Evolutionary conservation across 2,888 invertebrate genomes (phyloP), one percentile per base, ranked within the genome.

Genomic region (Alcis repandata): DNA sequence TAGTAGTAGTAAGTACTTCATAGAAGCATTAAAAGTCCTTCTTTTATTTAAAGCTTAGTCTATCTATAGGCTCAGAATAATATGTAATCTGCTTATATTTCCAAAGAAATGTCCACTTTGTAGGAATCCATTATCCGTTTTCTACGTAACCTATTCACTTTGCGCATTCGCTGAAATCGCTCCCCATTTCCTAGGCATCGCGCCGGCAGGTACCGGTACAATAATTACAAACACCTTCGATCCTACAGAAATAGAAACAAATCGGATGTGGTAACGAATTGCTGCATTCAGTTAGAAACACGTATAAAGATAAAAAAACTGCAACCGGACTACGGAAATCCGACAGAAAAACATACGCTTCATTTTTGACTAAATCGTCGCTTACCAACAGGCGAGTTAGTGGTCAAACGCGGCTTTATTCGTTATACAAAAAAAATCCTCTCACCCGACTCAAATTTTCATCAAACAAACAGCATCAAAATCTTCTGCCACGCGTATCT

Each of bases 111-210:
- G 40, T 58, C n/a, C 32, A 17, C 1, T 13, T 22, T 60, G 40
- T 58, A 19, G 52, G 52, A 63, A 64, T 36, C 43, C 59, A 54
- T 49, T 64, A 64, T 49, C 49, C 59, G 36, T 43, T 59, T 59
- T 67, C 62, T 54, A 2, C 17, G 67, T 46, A 62, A 59, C 36
- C 62, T 59, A 59, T 67, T 54, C 45, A 54, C 43, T 48, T 45
- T 41, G 38, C 49, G 45, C 22, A 45, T 62, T 67, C 62, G 49
- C 41, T 51, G 58, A 62, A 67, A 48, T 62, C 22, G 56, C 59
- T 59, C 53, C 38, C 40, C 51, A 38, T 60, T 52, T 48, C 15
- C 33, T 54, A 54, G 58, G 41, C 33, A 48, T 53, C 20, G 53
- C 61, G 40, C 20, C 45, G 56, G 20, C 56, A 36, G 45, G 45